Base-by-base conservation (phyloP, 2,888 invertebrate genomes). In the Chalcosyrphus nemorum region DNA sequence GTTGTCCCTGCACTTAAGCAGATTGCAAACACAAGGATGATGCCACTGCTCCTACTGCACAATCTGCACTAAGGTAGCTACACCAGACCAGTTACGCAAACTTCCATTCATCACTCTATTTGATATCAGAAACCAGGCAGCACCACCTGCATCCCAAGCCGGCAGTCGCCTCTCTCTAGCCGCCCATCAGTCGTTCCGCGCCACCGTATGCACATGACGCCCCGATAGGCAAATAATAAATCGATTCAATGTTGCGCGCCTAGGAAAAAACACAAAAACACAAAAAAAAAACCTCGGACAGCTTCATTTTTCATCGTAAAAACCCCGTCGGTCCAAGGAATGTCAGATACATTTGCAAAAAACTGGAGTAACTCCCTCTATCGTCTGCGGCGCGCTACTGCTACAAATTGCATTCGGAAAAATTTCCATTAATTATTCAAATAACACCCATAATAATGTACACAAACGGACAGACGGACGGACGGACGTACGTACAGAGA, bases 161-260 rank as follows among this genome's bases (percentile, higher is more conserved):
- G n/a, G n/a, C n/a, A n/a, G n/a, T n/a, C n/a, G n/a, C n/a, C n/a
- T n/a, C n/a, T n/a, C n/a, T n/a, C n/a, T n/a, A n/a, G n/a, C n/a
- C n/a, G n/a, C n/a, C n/a, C n/a, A n/a, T n/a, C n/a, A n/a, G n/a
- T n/a, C n/a, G n/a, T n/a, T n/a, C n/a, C n/a, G n/a, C 43, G 15
- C 27, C 21, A 56, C 29, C 74, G 56, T 56, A 45, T 68, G 68
- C 54, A 74, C 74, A 84, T 84, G 84, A 84, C 84, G 75, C 80
- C 84, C n/a, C 80, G 80, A 84, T 84, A 84, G 84, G 84, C 84
- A 84, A 84, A 84, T 84, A 84, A 84, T 84, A 84, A 84, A 84
- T 84, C 84, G 80, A 80, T 84, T 68, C 80, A 70, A 74, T 68
- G 70, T 75, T 75, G 70, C 70, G 70, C 70, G 80, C 80, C 80